Base-by-base conservation (phyloP, 2,797 vertebrate species). In the Crossoptilon crossoptilon region DNA sequence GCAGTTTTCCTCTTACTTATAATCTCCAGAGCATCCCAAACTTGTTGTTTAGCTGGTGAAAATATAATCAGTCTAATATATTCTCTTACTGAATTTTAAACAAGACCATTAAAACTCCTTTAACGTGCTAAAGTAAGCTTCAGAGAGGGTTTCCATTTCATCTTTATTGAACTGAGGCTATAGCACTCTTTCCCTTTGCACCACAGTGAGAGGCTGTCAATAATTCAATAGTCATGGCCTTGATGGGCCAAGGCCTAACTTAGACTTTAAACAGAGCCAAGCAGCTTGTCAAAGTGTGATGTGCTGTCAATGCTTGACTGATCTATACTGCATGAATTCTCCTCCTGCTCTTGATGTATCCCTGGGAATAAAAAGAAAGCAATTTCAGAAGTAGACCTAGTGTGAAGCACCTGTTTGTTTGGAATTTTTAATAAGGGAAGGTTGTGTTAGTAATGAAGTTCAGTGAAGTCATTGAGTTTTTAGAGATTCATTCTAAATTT, bases 71-170 rank as follows among this genome's bases (percentile, higher is more conserved):
- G 96, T 69, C 96, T 97, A 98, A 98, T 97, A 95, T 95, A 97
- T 97, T 98, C 97, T 96, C 96, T 97, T 95, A 91, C 97, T 96
- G 97, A 97, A 98, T 98, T 98, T 98, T 98, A 98, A 98, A 98
- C 95, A 97, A 98, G 97, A 96, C 98, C 97, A 97, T 98, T 98
- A 98, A 98, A 98, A 97, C 97, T 95, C 96, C 97, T 98, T 97
- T 98, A 98, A 97, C 93, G 87, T 97, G 96, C 97, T 97, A 97
- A 98, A 97, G 97, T 94, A 95, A 89, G 97, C 97, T 98, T 97
- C 97, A 97, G 97, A 98, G 97, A 97, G 95, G 96, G 97, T 97
- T 98, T 98, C 97, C 96, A 98, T 98, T 98, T 98, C 98, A 98
- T 98, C 98, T 98, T 97, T 90, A 96, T 97, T 93, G 98, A 98